These are phyloP conservation scores for Brachionus asplanchnoidis DNA, from an alignment of 1,140 invertebrate species.

Conservation along the genomic window DNA sequence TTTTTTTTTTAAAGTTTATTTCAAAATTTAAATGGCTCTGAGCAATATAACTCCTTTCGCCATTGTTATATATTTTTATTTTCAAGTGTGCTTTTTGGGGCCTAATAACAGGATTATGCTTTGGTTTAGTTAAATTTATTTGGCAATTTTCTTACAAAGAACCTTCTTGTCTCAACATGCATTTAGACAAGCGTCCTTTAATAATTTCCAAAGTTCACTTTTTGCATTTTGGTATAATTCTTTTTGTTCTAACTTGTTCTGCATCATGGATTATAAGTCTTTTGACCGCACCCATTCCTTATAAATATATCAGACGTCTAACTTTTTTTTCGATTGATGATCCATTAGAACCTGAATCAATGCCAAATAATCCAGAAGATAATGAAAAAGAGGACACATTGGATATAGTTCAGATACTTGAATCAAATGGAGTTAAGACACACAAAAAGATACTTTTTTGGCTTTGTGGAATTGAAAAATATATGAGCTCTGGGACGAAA, in stretches of 20 bases:
- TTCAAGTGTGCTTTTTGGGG: constrained; percentile 60
- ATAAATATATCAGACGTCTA: constrained; percentile 45
- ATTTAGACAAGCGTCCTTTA: constrained; percentile 42
- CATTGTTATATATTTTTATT: neutral
- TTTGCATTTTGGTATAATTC: constrained; percentile 52
- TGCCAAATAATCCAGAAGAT: neutral
- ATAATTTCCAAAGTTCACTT: constrained; percentile 49
- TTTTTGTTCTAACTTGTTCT: constrained; percentile 49
- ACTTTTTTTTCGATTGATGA: constrained; percentile 31
- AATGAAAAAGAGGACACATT: neutral
- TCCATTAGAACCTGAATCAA: neutral
- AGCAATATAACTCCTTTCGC: no score
- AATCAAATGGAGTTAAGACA: neutral
- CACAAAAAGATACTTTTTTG: constrained; percentile 25
- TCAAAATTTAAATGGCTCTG: no score
- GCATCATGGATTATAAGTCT: constrained; percentile 48
- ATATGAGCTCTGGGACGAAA: neutral
- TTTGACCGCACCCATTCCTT: constrained; percentile 50
- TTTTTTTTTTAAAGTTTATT: no score
- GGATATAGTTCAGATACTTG: neutral
- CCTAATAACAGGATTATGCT: constrained; percentile 57
- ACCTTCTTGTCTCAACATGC: constrained; percentile 46
- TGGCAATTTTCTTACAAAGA: constrained; percentile 49
- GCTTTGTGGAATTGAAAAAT: constrained; percentile 30
- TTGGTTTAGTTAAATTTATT: constrained; percentile 56